Conservation (phyloP, 2,888 invertebrate species). For the Harmothoe impar region DNA sequence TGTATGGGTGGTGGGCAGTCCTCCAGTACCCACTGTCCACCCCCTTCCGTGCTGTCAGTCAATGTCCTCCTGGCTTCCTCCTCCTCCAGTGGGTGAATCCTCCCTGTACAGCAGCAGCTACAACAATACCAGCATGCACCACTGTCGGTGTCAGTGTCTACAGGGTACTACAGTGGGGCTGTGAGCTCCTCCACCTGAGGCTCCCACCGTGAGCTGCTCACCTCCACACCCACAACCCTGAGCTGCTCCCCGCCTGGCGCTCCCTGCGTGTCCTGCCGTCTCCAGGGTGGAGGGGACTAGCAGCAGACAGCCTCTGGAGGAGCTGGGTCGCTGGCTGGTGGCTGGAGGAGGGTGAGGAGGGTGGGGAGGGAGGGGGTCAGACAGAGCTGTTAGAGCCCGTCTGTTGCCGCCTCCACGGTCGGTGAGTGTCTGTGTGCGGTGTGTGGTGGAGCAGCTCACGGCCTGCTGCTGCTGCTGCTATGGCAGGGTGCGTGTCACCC, state of each 20-base stretch:
- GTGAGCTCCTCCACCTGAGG: not conserved
- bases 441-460: too few species aligned
- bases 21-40: too few species aligned
- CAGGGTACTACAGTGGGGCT: not conserved
- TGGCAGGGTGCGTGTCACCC: not conserved
- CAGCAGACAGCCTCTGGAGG: not conserved
- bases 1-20: too few species aligned
- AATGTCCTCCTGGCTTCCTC: too few species aligned
- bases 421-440: too few species aligned
- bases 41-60: too few species aligned
- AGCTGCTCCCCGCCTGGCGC: not conserved
- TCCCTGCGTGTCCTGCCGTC: not conserved
- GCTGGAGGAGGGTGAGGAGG: not conserved
- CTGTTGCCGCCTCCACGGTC: too few species aligned
- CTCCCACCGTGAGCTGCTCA: not conserved
- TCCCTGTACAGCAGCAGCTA: too few species aligned
- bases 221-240: not conserved
- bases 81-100: too few species aligned
- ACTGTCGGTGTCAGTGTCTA: not conserved
- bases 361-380: not conserved
- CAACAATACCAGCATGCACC: not conserved
- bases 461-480: not conserved
- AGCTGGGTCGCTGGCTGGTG: not conserved
- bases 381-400: not conserved
- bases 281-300: not conserved